Evolutionary conservation across 2,113 vertebrate genomes (phyloP).

Genomic region (Callipepla californica): DNA sequence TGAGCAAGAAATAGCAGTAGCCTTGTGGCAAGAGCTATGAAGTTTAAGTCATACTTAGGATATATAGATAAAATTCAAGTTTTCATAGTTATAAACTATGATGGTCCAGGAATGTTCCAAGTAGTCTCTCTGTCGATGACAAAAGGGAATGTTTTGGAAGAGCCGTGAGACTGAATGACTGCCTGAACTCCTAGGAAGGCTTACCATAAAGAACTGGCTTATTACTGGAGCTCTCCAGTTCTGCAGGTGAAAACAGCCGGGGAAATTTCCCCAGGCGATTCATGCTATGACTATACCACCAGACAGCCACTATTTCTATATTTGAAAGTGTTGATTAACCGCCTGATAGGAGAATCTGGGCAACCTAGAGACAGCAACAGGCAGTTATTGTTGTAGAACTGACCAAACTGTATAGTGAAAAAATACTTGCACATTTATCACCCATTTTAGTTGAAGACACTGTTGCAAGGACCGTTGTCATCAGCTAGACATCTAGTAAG

Average conservation of each 20-base stretch:
- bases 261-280: background rate
- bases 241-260: background rate
- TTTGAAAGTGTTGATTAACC: background rate
- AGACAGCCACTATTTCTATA: background rate
- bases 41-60: slow-evolving; percentile 6
- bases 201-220: background rate
- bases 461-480: background rate
- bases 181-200: background rate
- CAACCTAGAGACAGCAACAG: background rate
- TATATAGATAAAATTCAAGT: background rate
- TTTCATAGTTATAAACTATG: background rate
- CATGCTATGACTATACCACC: background rate
- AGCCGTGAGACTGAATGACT: background rate
- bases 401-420: background rate
- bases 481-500: background rate
- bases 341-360: background rate
- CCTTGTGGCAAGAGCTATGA: background rate
- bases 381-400: background rate
- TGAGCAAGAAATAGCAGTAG: slow-evolving; percentile 59
- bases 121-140: background rate
- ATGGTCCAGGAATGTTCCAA: background rate
- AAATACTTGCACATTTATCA: background rate
- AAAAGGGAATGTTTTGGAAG: background rate
- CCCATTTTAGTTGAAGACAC: background rate
- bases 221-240: background rate